These are phyloP conservation scores for Paradisaea rubra DNA, from an alignment of 2,113 vertebrate genomes.

Conservation along the genomic window DNA sequence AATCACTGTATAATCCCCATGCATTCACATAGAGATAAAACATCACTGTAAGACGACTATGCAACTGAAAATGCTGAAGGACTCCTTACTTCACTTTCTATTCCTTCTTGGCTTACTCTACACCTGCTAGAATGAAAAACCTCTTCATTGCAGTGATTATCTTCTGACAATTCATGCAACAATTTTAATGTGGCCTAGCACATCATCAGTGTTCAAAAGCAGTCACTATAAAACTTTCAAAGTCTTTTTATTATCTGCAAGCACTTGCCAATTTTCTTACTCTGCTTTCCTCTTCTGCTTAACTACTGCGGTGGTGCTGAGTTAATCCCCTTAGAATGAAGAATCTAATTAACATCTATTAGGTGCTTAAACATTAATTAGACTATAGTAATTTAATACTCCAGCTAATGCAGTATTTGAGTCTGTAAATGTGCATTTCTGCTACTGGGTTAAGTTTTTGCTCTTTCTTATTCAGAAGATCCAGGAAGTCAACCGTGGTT, in stretches of 20 bases:
- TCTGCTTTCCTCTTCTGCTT: not conserved
- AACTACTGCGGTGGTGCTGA: not conserved
- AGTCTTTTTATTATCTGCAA: not conserved
- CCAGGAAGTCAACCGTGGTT: not conserved
- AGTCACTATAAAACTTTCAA: not conserved
- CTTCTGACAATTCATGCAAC: not conserved
- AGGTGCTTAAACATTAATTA: not conserved
- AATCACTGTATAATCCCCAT: not conserved
- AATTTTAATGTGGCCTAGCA: not conserved
- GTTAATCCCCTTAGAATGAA: not conserved
- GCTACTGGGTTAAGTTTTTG: not conserved
- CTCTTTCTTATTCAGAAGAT: not conserved
- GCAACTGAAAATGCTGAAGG: not conserved
- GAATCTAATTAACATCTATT: not conserved
- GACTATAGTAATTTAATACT: not conserved
- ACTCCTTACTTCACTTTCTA: not conserved
- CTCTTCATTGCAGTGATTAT: not conserved
- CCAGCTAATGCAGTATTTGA: not conserved
- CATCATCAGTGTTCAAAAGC: not conserved
- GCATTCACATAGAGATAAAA: not conserved
- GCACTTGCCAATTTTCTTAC: not conserved
- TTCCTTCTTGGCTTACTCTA: not conserved
- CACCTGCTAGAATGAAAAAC: not conserved
- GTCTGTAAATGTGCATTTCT: not conserved
- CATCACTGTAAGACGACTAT: not conserved